Evolutionary conservation across 2,113 vertebrate species (phyloP).

Genomic region (Silurus meridionalis): DNA sequence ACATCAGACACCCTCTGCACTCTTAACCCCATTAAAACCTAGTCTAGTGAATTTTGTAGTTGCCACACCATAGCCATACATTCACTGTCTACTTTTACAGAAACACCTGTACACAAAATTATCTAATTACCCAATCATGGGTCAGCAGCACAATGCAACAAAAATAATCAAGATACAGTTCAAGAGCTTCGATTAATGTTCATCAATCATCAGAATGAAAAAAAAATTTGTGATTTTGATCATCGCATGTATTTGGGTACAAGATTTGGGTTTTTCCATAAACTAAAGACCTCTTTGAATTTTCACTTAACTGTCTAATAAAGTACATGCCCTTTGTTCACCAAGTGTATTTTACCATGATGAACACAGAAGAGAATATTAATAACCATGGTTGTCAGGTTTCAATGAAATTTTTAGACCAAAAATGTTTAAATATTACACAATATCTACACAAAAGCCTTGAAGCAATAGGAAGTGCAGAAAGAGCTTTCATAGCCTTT

Average conservation of each 20-base stretch:
- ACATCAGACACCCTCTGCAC: too few relatives aligned
- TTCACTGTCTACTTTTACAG: background rate
- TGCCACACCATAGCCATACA: background rate
- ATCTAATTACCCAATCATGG: background rate
- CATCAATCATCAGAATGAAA: background rate
- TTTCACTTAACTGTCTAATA: background rate
- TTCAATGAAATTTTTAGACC: background rate
- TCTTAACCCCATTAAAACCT: too few relatives aligned
- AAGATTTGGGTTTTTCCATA: background rate
- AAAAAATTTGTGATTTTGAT: background rate
- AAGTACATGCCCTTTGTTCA: background rate
- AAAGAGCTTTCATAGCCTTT: background rate
- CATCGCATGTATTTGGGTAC: too few relatives aligned
- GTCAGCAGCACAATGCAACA: background rate
- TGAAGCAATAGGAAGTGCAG: background rate
- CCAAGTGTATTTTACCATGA: background rate
- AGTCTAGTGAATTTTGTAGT: background rate
- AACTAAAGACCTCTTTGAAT: background rate
- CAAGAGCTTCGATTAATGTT: background rate
- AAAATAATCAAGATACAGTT: background rate
- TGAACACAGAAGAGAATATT: background rate
- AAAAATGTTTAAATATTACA: background rate
- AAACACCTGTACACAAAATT: background rate
- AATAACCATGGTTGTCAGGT: background rate
- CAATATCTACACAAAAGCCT: background rate